Conservation (phyloP, 2,113 vertebrate genomes). For the Cynoglossus semilaevis region DNA sequence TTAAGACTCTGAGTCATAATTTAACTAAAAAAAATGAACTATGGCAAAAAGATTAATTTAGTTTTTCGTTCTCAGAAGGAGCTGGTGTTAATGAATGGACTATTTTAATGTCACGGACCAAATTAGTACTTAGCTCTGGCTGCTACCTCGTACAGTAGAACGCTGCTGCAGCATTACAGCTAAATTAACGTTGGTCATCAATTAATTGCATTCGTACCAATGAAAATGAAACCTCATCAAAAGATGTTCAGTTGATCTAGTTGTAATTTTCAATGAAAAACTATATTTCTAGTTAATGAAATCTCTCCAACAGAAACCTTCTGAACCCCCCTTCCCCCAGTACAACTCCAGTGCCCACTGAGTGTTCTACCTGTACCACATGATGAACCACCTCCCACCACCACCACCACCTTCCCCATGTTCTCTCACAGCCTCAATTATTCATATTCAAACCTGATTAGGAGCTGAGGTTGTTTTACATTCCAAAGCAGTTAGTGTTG, state of each 20-base stretch:
- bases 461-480: constrained; percentile 35
- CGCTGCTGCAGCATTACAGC: background rate
- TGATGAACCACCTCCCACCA: background rate
- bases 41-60: background rate
- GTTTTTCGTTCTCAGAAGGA: background rate
- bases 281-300: constrained; percentile 1
- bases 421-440: constrained; percentile 32
- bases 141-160: background rate
- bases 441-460: constrained; percentile 46
- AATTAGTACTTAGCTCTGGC: background rate
- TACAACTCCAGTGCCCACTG: constrained; percentile 8
- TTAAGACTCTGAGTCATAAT: too few relatives aligned
- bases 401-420: background rate
- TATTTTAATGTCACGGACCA: background rate
- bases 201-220: background rate
- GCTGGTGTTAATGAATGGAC: background rate
- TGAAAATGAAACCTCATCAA: constrained; percentile 2
- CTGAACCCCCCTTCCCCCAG: constrained; percentile 1
- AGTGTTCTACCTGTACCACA: constrained; percentile 16
- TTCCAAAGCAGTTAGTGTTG: constrained; percentile 48
- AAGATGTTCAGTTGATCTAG: background rate
- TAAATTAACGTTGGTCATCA: constrained; percentile 3
- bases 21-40: background rate
- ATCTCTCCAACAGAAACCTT: constrained; percentile 2
- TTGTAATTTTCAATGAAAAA: background rate